Evolutionary conservation across 2,113 vertebrate species (phyloP).

Genomic region (Cyprinodon tularosa): DNA sequence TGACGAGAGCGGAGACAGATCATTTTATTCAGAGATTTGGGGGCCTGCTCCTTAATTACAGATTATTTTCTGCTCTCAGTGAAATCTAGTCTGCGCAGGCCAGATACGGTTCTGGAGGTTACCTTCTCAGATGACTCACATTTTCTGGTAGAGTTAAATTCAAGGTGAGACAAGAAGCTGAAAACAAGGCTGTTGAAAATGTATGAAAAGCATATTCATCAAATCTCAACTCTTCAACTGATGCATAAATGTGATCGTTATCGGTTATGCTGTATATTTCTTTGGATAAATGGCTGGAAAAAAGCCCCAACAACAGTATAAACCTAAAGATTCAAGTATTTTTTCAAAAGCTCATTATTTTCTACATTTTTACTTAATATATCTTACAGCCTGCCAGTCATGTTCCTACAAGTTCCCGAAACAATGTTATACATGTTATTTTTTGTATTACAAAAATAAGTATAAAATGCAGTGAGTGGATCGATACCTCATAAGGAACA

Average conservation of each 20-base stretch:
- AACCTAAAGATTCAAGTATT: neutral
- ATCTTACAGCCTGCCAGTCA: neutral
- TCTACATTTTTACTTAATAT: neutral
- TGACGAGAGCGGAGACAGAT: constrained; percentile 31
- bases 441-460: too few species aligned
- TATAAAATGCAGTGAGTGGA: neutral
- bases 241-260: neutral
- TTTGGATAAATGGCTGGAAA: neutral
- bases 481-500: neutral
- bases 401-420: neutral
- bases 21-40: constrained; percentile 30
- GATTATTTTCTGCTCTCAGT: constrained; percentile 5
- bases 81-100: constrained; percentile 11
- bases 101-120: constrained; percentile 18
- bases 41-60: constrained; percentile 31
- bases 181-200: constrained; percentile 1
- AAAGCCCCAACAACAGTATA: neutral
- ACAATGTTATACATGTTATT: too few species aligned
- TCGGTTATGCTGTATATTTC: neutral
- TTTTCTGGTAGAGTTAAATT: constrained; percentile 12
- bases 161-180: neutral
- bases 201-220: neutral
- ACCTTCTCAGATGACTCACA: constrained; percentile 23
- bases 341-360: neutral
- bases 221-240: neutral